These are phyloP conservation scores for Dynastes grantii DNA, from an alignment of 2,888 invertebrate genomes.

Conservation along the genomic window DNA sequence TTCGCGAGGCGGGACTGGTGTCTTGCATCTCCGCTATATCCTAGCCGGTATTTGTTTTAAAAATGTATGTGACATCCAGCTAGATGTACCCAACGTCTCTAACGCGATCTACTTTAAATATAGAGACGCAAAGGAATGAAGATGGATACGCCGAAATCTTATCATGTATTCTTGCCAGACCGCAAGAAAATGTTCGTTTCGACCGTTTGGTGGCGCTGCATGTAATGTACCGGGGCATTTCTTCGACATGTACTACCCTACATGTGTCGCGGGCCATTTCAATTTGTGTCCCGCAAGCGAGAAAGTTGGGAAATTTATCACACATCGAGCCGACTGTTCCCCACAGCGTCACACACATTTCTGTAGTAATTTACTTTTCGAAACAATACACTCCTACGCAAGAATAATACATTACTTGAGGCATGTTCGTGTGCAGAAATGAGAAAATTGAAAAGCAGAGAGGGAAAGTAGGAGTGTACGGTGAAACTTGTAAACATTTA, in stretches of 20 bases:
- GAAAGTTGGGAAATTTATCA: neutral
- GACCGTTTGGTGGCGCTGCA: neutral
- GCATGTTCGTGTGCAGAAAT: neutral
- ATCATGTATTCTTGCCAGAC: neutral
- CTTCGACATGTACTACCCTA: neutral
- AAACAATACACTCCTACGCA: conserved; percentile 12
- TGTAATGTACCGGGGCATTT: conserved; percentile 1
- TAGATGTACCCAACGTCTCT: conserved; percentile 16
- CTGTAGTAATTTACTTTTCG: conserved; percentile 2
- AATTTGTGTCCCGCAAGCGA: conserved; percentile 15
- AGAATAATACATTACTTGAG: neutral
- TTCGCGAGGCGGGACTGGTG: conserved; percentile 47
- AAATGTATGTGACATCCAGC: conserved; percentile 4
- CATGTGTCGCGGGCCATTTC: conserved; percentile 18
- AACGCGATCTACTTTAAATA: conserved; percentile 10
- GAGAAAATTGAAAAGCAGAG: neutral
- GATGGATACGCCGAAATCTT: conserved; percentile 5
- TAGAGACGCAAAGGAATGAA: neutral
- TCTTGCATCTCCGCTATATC: neutral
- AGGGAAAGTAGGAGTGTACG: too few relatives aligned
- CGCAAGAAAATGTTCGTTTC: neutral
- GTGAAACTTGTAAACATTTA: too few relatives aligned
- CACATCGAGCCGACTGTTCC: neutral
- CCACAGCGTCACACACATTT: neutral
- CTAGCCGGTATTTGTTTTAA: neutral